Conservation (phyloP, 2,888 invertebrate species). For the Caenorhabditis sp. region DNA sequence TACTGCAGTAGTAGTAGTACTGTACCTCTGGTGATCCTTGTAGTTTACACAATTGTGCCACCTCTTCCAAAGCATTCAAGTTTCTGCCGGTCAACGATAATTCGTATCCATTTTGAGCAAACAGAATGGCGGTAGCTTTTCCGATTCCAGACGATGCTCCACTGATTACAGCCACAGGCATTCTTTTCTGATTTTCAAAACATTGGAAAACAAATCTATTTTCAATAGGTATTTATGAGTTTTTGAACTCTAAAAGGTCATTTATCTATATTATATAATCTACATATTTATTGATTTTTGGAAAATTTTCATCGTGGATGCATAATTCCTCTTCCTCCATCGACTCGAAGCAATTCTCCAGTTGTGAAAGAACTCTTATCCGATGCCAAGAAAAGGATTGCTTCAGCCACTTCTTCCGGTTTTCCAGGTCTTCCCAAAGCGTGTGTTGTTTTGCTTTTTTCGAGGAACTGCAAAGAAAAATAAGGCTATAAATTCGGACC, state of each 20-base stretch:
- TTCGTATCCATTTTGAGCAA: constrained; percentile 60
- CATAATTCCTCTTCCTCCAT: constrained; percentile 80
- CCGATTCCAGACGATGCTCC: constrained; percentile 66
- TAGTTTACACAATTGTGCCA: constrained; percentile 37
- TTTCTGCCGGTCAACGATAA: constrained; percentile 64
- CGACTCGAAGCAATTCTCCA: constrained; percentile 86
- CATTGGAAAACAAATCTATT: too few relatives aligned
- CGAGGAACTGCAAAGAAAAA: constrained; percentile 78
- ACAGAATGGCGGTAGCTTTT: constrained; percentile 56
- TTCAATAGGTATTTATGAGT: constrained; percentile 6
- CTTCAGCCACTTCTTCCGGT: constrained; percentile 76
- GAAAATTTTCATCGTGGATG: constrained; percentile 60
- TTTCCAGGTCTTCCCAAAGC: constrained; percentile 76
- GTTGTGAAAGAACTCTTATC: constrained; percentile 87
- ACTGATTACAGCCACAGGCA: constrained; percentile 49
- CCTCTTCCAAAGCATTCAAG: constrained; percentile 48
- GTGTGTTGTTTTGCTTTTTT: constrained; percentile 86
- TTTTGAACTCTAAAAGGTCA: too few relatives aligned
- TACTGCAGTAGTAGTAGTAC: not conserved
- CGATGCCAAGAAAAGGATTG: constrained; percentile 90
- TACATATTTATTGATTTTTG: not conserved
- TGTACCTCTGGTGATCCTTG: constrained; percentile 16
- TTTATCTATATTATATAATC: not conserved
- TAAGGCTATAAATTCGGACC: not conserved
- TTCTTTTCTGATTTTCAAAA: constrained; percentile 3